Evolutionary conservation across 2,113 vertebrate genomes (phyloP), one percentile per base, ranked within the genome.

Genomic region (Nanorana parkeri): DNA sequence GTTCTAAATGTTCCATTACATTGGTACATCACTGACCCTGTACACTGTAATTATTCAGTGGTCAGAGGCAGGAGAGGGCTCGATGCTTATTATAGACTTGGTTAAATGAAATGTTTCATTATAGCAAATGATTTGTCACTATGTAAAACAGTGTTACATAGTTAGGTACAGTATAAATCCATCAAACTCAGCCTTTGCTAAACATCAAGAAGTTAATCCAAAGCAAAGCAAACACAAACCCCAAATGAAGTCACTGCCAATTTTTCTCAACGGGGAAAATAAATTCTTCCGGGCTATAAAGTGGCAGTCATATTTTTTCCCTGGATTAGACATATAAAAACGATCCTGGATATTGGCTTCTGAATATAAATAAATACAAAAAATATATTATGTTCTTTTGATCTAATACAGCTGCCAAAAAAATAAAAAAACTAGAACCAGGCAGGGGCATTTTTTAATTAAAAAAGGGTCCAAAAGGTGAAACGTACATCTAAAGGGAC

Each of bases 1-100:
- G 88, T 93, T 93, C 91, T 93, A 92, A 93, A 96, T 94, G 91
- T 93, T 95, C 95, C 93, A 93, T 92, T 89, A 85, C 89, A 94
- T 91, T 93, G 94, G 94, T 93, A 96, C 94, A 93, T 92, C 91
- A 90, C 89, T 86, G 88, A 91, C 89, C 85, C 88, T 90, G 90
- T 93, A 90, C 92, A 90, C 87, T 91, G 89, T 91, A 91, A 92
- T 94, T 93, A 92, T 93, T 84, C 85, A 92, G 92, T 90, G 92
- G 94, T 93, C 94, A 93, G 91, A 83, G 86, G 93, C 85, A 93
- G 61, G 24, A 65, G 64, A 66, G 26, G 28, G 74, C 41, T 55
- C 36, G 8, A 1, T 24, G 41, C 51, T 41, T 68, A 32, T 55
- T 79, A 68, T 58, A 36, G 65, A 29, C 55, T 79, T 58, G 26